phyloP scores from a whole-genome alignment of 2,113 vertebrate species.

The Rallus limicola region DNA sequence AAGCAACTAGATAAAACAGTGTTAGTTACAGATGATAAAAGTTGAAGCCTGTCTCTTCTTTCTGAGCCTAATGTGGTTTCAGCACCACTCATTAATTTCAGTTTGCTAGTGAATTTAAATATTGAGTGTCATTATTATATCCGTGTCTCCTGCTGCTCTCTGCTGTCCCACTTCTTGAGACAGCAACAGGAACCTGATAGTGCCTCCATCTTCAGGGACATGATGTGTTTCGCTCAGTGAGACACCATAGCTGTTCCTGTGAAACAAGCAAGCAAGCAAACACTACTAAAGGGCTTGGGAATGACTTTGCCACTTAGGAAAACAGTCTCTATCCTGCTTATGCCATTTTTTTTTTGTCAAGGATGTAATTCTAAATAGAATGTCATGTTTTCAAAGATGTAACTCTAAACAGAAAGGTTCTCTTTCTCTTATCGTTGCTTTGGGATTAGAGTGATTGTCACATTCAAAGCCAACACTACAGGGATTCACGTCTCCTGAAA shows the following conservation, averaged over 20 bases:
- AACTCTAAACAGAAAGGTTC: not conserved
- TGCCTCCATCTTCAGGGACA: not conserved
- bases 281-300: not conserved
- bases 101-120: not conserved
- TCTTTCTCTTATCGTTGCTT: not conserved
- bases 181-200: not conserved
- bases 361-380: not conserved
- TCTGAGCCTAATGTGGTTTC: not conserved
- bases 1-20: constrained; percentile 36
- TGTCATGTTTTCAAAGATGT: not conserved
- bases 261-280: not conserved
- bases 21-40: constrained; percentile 36
- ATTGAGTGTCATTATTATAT: not conserved
- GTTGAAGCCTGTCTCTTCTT: not conserved
- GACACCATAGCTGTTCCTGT: not conserved
- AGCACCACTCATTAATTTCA: constrained; percentile 22
- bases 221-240: not conserved
- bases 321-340: not conserved
- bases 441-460: not conserved
- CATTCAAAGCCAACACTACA: not conserved
- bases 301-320: not conserved
- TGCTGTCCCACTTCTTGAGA: not conserved
- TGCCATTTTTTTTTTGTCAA: not conserved
- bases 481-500: not conserved
- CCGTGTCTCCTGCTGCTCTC: not conserved